Conservation (phyloP, 2,888 invertebrate species). For the Ochropleura plecta region DNA sequence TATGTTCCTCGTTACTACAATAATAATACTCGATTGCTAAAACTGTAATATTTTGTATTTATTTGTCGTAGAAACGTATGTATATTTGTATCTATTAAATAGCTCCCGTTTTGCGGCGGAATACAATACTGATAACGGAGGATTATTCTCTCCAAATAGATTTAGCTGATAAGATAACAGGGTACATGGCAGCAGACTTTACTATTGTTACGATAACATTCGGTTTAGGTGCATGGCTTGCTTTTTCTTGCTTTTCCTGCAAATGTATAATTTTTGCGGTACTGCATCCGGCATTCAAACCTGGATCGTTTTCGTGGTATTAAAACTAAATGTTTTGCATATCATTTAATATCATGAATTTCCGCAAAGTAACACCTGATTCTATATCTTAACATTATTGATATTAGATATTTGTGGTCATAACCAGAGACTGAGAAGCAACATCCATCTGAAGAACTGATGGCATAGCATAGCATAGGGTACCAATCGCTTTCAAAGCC, state of each 20-base stretch:
- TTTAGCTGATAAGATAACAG: slow-evolving; percentile 81
- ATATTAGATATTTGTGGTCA: neutral
- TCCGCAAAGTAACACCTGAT: too few species aligned
- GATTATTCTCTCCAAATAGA: slow-evolving; percentile 84
- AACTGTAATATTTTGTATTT: neutral
- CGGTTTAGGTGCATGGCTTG: too few species aligned
- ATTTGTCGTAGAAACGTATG: neutral
- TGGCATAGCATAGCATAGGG: too few species aligned
- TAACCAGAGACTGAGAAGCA: neutral
- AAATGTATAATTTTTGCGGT: too few species aligned
- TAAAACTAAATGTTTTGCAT: too few species aligned
- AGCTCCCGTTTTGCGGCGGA: slow-evolving; percentile 52
- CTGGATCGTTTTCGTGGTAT: too few species aligned
- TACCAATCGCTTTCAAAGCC: neutral
- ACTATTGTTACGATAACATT: slow-evolving; percentile 13
- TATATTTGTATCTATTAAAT: slow-evolving; percentile 7
- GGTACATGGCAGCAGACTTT: slow-evolving; percentile 49
- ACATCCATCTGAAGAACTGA: neutral
- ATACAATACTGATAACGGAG: slow-evolving; percentile 77
- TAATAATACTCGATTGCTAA: too few species aligned
- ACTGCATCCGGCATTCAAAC: too few species aligned
- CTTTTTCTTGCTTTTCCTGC: too few species aligned
- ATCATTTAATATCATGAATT: too few species aligned
- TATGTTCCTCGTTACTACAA: too few species aligned
- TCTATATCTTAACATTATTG: neutral